A percentile compares a stretch with the other conserved stretches of the same genome.
These are phyloP conservation scores for Pecten maximus DNA, from an alignment of 2,888 invertebrate species.

Conservation along the genomic window DNA sequence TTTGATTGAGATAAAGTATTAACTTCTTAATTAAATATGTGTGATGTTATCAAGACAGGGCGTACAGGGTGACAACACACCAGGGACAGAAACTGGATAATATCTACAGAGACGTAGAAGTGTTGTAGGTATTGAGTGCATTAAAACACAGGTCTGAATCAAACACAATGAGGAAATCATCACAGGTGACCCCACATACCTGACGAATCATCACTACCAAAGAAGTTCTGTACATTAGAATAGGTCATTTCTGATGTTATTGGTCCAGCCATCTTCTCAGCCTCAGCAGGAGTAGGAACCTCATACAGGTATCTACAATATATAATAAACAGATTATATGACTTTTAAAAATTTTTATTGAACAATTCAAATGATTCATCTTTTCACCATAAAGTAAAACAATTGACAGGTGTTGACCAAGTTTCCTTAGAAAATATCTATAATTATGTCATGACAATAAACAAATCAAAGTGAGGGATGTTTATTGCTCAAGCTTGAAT, in stretches of 20 bases:
- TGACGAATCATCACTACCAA: constrained; percentile 78
- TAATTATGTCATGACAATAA: too few relatives aligned
- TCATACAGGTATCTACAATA: constrained; percentile 61
- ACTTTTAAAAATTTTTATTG: too few relatives aligned
- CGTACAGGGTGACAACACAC: background rate
- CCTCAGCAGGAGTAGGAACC: constrained; percentile 59
- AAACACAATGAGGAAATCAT: background rate
- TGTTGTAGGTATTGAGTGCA: background rate
- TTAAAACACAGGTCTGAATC: background rate
- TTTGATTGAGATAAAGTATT: background rate
- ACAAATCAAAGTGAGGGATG: too few relatives aligned
- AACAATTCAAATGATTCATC: too few relatives aligned
- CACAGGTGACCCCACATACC: constrained; percentile 57
- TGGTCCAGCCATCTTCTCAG: constrained; percentile 54
- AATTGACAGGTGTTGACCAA: too few relatives aligned
- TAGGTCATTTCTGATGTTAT: constrained; percentile 69
- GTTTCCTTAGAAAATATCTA: too few relatives aligned
- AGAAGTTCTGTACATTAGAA: constrained; percentile 76
- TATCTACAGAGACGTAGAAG: background rate
- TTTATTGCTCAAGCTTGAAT: too few relatives aligned
- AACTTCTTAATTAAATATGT: background rate
- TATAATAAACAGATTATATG: constrained; percentile 25
- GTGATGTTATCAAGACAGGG: background rate
- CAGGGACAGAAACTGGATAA: background rate
- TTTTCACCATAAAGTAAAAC: too few relatives aligned